Evolutionary conservation across 2,113 vertebrate genomes (phyloP).

Genomic region (Hyaena hyaena): DNA sequence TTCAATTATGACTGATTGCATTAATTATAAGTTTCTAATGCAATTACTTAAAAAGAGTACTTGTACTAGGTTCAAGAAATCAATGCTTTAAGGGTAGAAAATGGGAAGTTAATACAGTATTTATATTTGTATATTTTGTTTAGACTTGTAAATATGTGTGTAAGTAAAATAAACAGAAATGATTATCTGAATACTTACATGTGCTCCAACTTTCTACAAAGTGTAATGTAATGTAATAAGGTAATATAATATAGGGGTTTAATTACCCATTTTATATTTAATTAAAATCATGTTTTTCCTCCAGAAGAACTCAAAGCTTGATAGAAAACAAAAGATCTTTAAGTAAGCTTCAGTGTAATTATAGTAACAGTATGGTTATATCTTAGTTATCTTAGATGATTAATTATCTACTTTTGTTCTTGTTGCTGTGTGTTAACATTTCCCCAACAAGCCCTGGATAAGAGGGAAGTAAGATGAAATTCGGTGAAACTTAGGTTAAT

Average conservation of each 20-base stretch:
- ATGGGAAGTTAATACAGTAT: constrained; percentile 48
- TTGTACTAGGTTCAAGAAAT: constrained; percentile 56
- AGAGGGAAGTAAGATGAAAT: constrained; percentile 44
- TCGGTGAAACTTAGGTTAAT: background rate
- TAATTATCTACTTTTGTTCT: background rate
- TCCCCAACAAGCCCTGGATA: background rate
- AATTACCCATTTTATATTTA: background rate
- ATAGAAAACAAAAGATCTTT: constrained; percentile 59
- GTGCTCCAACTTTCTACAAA: background rate
- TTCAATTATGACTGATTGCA: constrained; percentile 14
- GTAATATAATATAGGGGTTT: background rate
- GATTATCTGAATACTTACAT: background rate
- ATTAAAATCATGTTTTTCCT: constrained; percentile 2
- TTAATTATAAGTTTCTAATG: constrained; percentile 18
- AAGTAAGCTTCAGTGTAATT: background rate
- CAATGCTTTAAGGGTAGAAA: constrained; percentile 67
- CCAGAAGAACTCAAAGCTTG: constrained; percentile 60
- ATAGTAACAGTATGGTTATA: background rate
- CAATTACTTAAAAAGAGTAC: background rate
- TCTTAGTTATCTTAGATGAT: constrained; percentile 15
- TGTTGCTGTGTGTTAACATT: constrained; percentile 7
- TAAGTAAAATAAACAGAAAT: constrained; percentile 26
- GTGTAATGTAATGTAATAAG: background rate
- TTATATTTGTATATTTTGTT: constrained; percentile 30
- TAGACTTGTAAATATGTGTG: background rate